These are phyloP conservation scores for Trichogramma dendrolimi DNA, from an alignment of 2,888 invertebrate genomes.

Conservation along the genomic window DNA sequence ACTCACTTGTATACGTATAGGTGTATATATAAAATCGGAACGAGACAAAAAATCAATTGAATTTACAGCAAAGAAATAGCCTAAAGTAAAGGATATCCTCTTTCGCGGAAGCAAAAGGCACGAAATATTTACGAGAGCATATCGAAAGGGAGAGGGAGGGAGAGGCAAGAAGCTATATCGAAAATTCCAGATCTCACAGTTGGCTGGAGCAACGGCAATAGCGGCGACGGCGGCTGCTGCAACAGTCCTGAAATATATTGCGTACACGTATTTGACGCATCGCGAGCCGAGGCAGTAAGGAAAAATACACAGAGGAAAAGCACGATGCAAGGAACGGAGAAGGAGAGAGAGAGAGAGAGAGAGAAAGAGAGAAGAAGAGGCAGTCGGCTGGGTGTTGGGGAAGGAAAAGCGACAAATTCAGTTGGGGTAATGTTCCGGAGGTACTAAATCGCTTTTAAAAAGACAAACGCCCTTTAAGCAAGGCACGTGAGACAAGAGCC, in stretches of 20 bases:
- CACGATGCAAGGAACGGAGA: too few relatives aligned
- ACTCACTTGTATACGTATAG: too few relatives aligned
- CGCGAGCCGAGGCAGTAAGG: background rate
- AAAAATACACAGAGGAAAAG: too few relatives aligned
- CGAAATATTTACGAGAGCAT: conserved; percentile 18
- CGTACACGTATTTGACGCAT: conserved; percentile 22
- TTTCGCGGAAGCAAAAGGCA: background rate
- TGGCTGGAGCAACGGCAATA: background rate
- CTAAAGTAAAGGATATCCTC: too few relatives aligned
- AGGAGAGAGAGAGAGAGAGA: too few relatives aligned
- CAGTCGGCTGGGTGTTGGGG: too few relatives aligned
- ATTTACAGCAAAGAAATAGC: too few relatives aligned
- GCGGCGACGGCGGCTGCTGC: too few relatives aligned
- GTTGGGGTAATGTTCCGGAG: conserved; percentile 12
- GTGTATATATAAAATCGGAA: too few relatives aligned
- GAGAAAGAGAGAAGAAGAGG: too few relatives aligned
- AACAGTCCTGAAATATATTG: conserved; percentile 15
- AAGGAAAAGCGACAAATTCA: conserved; percentile 17
- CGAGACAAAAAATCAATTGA: too few relatives aligned
- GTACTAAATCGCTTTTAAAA: conserved; percentile 22
- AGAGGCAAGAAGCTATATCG: conserved; percentile 10
- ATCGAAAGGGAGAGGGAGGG: too few relatives aligned
- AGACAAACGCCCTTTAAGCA: conserved; percentile 19
- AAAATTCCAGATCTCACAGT: conserved; percentile 16
- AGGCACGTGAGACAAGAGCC: conserved; percentile 8